These are phyloP conservation scores for Anthoptus insignis DNA, from an alignment of 2,888 invertebrate genomes.

Conservation along the genomic window DNA sequence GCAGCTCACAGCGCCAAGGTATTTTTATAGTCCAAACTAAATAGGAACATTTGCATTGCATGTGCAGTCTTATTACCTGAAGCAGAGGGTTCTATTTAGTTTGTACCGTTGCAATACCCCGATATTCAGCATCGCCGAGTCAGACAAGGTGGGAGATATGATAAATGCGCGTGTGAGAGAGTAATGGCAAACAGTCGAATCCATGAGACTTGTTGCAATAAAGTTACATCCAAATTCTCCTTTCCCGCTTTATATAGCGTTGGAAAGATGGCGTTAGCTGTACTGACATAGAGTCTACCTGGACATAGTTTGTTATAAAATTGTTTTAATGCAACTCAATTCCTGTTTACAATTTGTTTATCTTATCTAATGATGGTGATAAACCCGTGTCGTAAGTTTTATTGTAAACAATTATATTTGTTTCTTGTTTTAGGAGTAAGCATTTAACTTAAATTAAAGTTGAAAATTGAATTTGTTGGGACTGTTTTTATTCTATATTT, in stretches of 20 bases:
- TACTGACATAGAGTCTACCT: conserved; percentile 38
- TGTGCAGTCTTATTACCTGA: conserved; percentile 76
- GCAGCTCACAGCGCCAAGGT: conserved; percentile 68
- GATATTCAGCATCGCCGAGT: conserved; percentile 60
- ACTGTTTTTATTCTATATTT: no score
- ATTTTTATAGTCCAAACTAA: conserved; percentile 68
- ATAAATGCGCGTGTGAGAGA: conserved; percentile 57
- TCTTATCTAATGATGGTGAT: no score
- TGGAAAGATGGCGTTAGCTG: conserved; percentile 78
- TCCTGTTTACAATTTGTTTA: neutral
- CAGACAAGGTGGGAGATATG: conserved; percentile 65
- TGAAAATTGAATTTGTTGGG: no score
- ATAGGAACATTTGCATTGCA: conserved; percentile 69
- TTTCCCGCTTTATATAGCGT: conserved; percentile 62
- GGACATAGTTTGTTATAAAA: neutral
- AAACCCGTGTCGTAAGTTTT: no score
- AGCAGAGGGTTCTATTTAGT: conserved; percentile 71
- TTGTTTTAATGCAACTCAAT: neutral
- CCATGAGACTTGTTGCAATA: conserved; percentile 70
- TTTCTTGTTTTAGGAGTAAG: no score
- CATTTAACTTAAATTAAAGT: no score
- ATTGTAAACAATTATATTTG: no score
- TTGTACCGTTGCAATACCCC: conserved; percentile 59
- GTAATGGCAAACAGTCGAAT: conserved; percentile 64
- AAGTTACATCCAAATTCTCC: conserved; percentile 66